These are phyloP conservation scores for Peromyscus attwateri DNA, from an alignment of 2,797 vertebrate genomes.

Conservation along the genomic window DNA sequence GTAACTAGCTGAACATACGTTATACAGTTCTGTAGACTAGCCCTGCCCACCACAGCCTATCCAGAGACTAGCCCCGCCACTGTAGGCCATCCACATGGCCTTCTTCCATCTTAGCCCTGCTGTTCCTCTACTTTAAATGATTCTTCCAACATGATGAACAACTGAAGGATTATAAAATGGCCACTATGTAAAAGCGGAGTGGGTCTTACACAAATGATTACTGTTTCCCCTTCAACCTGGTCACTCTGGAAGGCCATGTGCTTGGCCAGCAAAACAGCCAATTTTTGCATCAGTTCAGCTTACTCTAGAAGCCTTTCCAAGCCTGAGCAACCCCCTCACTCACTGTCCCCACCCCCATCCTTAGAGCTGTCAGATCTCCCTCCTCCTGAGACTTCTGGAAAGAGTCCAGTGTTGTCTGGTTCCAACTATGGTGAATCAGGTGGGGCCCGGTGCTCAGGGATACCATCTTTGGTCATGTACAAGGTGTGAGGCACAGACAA, in stretches of 20 bases:
- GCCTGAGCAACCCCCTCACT: not conserved
- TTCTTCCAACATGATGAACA: not conserved
- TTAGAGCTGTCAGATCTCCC: constrained; percentile 64
- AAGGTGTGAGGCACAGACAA: constrained; percentile 64
- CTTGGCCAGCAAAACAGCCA: not conserved
- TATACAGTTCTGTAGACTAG: no score
- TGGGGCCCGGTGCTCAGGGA: constrained; percentile 70
- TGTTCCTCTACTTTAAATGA: not conserved
- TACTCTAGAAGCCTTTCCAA: constrained; percentile 22
- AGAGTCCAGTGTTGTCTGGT: constrained; percentile 49
- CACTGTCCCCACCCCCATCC: not conserved
- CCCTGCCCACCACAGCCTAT: not conserved
- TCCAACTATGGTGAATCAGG: constrained; percentile 76
- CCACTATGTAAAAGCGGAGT: not conserved
- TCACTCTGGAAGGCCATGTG: not conserved
- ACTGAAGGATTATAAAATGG: not conserved
- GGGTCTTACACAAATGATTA: not conserved
- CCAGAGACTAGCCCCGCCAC: not conserved
- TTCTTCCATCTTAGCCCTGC: not conserved
- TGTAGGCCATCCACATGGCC: not conserved
- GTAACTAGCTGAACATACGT: not conserved
- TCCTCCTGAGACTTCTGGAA: constrained; percentile 72
- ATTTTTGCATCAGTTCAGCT: not conserved
- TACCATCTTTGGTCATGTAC: constrained; percentile 81
- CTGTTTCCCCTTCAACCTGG: not conserved